Base-by-base conservation (phyloP, 2,888 invertebrate genomes). In the Ormia ochracea region DNA sequence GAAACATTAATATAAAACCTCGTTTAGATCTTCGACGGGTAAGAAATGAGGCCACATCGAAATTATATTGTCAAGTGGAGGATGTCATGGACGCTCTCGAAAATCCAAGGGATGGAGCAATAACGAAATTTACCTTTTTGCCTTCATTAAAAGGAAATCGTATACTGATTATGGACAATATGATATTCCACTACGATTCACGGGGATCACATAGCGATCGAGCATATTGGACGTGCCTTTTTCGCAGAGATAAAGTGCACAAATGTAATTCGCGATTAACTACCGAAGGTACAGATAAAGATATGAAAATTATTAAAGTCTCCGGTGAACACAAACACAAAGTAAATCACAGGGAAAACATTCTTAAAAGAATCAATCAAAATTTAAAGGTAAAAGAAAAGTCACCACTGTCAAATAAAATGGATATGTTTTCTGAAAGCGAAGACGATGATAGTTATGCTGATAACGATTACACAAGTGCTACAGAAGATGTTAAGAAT, bases 141-240 rank as follows among this genome's bases (percentile, higher is more conserved):
- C 87, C 87, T 0, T 87, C 87, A n/a, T 83, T 86, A 3, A 88
- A 87, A 52, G 87, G 87, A 0, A 85, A 86, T 23, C 85, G 85
- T 48, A 85, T 87, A n/a, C 82, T 87, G 1, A 86, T 87, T 43
- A 69, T 87, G 68, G 84, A 87, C 38, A 84, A 83, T 3, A 83
- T 84, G 80, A 83, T 87, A 4, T 87, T 83, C 56, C 87, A 87
- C 48, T 88, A 84, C 33, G 88, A 87, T 65, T 85, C 87, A 0
- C 83, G 86, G 23, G 86, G 87, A 69, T 81, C 84, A 0, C 78
- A 83, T 3, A 86, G 84, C 66, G 84, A 84, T 1, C 84, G 86
- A 12, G 83, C 86, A 70, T 88, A 87, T 50, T 87, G 88, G 76
- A 86, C 87, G 1, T 87, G 87, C 56, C 82, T 86, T 3, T 84